Evolutionary conservation across 2,797 vertebrate species (phyloP).

Genomic region (Danio kyathit): DNA sequence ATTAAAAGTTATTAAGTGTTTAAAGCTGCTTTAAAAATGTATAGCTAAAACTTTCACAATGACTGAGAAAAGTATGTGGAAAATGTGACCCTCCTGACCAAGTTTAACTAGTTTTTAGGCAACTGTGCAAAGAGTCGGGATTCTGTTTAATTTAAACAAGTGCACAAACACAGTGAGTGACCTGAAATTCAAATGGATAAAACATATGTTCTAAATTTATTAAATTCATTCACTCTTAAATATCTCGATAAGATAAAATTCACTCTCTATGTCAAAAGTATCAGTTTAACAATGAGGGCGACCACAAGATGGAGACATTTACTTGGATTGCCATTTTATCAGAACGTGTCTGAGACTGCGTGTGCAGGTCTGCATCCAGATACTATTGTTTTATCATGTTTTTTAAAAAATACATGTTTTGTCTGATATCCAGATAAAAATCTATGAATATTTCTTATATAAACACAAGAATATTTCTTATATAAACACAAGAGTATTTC

Average conservation of each 20-base stretch:
- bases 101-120: neutral
- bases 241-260: neutral
- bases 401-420: too few species aligned
- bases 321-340: neutral
- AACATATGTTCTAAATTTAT: neutral
- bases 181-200: neutral
- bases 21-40: neutral
- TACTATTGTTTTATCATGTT: too few species aligned
- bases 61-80: neutral
- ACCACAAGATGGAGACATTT: slow-evolving; percentile 53
- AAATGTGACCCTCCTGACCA: neutral
- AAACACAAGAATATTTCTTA: too few species aligned
- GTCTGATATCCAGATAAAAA: too few species aligned
- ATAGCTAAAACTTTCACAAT: neutral
- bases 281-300: neutral
- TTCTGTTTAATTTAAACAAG: too few species aligned
- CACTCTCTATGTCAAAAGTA: neutral
- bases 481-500: too few species aligned
- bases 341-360: too few species aligned
- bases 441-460: too few species aligned
- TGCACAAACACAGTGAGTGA: neutral
- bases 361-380: too few species aligned
- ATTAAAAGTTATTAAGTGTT: too few species aligned
- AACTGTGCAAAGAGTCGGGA: neutral
- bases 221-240: neutral